Evolutionary conservation across 2,113 vertebrate species (phyloP).

Genomic region (Haplochromis vanheusdeni): DNA sequence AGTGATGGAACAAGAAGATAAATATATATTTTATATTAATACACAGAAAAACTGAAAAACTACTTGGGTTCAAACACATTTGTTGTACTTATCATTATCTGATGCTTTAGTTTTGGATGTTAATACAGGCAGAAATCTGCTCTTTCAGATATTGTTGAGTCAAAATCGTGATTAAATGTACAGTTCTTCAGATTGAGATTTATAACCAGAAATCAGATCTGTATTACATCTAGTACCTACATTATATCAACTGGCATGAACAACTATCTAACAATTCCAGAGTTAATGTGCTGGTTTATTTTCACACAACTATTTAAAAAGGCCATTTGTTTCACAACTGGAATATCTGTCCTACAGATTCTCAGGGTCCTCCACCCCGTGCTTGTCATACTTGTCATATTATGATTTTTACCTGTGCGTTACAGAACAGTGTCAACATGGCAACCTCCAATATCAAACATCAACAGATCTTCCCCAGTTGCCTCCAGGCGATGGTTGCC

Average conservation of each 20-base stretch:
- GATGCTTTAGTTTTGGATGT: not conserved
- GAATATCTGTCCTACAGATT: not conserved
- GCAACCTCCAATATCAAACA: not conserved
- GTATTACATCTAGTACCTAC: not conserved
- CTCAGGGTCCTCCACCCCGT: not conserved
- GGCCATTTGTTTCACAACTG: accelerated
- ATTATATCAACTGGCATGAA: not conserved
- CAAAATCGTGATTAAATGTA: not conserved
- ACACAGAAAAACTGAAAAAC: not conserved
- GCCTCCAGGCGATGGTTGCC: not conserved
- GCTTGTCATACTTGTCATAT: not conserved
- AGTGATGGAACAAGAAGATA: not conserved
- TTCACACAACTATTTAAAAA: not conserved
- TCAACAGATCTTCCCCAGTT: not conserved
- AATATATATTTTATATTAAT: not conserved
- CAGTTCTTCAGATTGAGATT: not conserved
- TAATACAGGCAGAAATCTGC: not conserved
- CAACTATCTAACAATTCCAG: not conserved
- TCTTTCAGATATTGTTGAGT: not conserved
- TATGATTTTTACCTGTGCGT: accelerated
- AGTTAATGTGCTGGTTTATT: not conserved
- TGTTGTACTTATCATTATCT: not conserved
- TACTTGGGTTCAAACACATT: not conserved
- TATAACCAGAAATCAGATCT: not conserved
- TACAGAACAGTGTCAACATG: not conserved